phyloP scores from a whole-genome alignment of 2,888 invertebrate species.

The Gastrophysa polygoni region DNA sequence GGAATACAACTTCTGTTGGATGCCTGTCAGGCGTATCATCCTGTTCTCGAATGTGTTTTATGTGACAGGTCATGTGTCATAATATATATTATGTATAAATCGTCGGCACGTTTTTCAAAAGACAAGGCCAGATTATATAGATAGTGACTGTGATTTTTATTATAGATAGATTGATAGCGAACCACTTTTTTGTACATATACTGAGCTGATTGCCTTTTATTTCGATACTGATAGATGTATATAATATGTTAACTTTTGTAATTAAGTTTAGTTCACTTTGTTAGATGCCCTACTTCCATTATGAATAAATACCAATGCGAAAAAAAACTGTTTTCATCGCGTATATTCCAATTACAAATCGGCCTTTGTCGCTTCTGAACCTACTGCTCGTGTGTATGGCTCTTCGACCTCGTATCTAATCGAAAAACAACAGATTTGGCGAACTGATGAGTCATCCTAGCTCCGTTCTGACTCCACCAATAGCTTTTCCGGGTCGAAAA shows the following conservation, averaged over 20 bases:
- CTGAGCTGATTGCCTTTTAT: constrained; percentile 19
- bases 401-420: too few species aligned
- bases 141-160: constrained; percentile 59
- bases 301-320: constrained; percentile 36
- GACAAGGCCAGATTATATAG: constrained; percentile 53
- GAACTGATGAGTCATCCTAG: too few species aligned
- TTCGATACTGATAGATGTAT: constrained; percentile 31
- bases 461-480: too few species aligned
- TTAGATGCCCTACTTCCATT: constrained; percentile 51
- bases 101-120: constrained; percentile 40
- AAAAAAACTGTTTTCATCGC: constrained; percentile 21
- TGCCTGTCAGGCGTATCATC: constrained; percentile 7
- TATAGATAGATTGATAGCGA: constrained; percentile 49
- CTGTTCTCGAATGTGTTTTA: constrained; percentile 14
- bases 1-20: neutral
- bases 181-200: constrained; percentile 47
- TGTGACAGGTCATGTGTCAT: neutral
- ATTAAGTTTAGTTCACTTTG: constrained; percentile 51
- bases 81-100: constrained; percentile 20
- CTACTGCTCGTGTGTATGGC: too few species aligned
- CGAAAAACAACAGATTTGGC: too few species aligned
- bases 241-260: constrained; percentile 56
- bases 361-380: too few species aligned
- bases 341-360: too few species aligned
- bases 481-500: too few species aligned